A percentile compares a stretch with the other conserved stretches of the same genome.
These are phyloP conservation scores for Tetanocera ferruginea DNA, from an alignment of 2,888 invertebrate genomes.

Conservation along the genomic window DNA sequence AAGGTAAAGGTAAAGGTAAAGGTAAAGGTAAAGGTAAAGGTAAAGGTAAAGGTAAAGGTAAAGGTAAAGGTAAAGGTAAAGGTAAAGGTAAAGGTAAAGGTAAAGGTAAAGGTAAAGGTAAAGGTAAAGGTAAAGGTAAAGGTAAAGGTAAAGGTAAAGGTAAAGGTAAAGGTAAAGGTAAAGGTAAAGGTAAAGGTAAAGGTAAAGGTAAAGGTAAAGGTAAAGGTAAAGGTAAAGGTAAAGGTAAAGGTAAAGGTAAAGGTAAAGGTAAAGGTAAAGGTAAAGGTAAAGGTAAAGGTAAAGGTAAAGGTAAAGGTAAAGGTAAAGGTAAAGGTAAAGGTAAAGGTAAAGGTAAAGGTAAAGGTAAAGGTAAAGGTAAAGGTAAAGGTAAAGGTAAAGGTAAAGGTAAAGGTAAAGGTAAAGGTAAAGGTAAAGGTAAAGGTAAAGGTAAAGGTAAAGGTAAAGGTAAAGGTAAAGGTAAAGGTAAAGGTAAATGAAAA, in stretches of 20 bases:
- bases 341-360: neutral
- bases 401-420: neutral
- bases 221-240: neutral
- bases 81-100: neutral
- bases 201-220: neutral
- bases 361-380: neutral
- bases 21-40: neutral
- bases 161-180: neutral
- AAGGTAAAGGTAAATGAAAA: neutral
- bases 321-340: neutral
- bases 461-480: neutral
- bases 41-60: neutral
- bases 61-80: neutral
- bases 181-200: neutral
- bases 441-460: neutral
- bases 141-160: neutral
- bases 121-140: neutral
- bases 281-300: neutral
- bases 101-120: neutral
- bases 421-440: neutral
- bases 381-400: neutral
- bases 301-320: neutral
- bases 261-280: neutral
- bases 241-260: neutral
- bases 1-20: neutral